A percentile compares a stretch with the other conserved stretches of the same genome.
Conservation (phyloP, 2,888 invertebrate genomes). For the Nasonovia ribisnigri region DNA sequence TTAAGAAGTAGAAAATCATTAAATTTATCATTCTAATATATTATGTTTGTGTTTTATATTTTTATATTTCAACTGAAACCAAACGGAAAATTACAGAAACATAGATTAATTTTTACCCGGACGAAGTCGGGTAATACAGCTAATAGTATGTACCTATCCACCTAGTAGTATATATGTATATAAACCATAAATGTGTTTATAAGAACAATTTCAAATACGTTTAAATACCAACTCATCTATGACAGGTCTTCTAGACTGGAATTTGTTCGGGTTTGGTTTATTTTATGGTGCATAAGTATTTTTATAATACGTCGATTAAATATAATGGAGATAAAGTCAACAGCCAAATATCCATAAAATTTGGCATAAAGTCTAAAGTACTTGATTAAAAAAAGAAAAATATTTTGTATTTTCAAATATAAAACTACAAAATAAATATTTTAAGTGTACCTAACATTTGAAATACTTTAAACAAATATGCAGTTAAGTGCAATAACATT, state of each 20-base stretch:
- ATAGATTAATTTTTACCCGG: not conserved
- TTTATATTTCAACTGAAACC: not conserved
- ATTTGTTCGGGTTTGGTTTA: not conserved
- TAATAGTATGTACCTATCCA: not conserved
- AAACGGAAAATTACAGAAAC: not conserved
- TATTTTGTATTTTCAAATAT: not conserved
- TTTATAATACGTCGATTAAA: not conserved
- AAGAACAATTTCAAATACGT: not conserved
- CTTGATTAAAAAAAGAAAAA: not conserved
- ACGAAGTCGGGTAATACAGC: not conserved
- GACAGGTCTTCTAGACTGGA: not conserved
- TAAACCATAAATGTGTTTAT: not conserved
- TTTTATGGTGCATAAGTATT: not conserved
- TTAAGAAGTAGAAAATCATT: not conserved
- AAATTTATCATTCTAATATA: not conserved
- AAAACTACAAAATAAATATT: not conserved
- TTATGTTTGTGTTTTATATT: not conserved
- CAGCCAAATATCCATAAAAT: not conserved
- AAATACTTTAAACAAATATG: not conserved
- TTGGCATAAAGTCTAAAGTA: not conserved
- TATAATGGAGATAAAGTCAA: not conserved
- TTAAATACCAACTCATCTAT: not conserved
- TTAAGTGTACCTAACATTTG: not conserved
- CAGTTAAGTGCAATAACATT: not conserved
- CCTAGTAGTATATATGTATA: not conserved